Evolutionary conservation across 30 jellyfish, hydroid and myxozoan genomes (phyloP).

Genomic region (Mastigias papua): DNA sequence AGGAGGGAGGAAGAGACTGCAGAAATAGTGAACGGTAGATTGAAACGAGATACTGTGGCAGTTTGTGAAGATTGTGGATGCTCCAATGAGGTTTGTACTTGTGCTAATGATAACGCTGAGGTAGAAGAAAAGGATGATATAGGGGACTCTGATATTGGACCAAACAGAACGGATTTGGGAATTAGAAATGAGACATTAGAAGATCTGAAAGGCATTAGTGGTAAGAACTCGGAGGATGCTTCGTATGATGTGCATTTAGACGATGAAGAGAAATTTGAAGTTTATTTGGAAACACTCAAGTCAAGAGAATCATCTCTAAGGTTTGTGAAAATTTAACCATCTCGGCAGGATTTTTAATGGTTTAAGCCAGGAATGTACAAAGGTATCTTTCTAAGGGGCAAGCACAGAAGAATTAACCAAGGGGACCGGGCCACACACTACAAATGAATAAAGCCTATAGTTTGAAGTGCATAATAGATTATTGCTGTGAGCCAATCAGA

Average conservation of each 20-base stretch:
- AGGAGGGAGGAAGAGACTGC: not conserved
- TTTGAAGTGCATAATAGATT: too few species aligned
- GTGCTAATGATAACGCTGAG: not conserved
- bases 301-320: constrained; percentile 50
- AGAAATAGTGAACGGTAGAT: not conserved
- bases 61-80: not conserved
- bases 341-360: too few species aligned
- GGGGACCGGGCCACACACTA: too few species aligned
- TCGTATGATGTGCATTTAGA: constrained; percentile 51
- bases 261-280: constrained; percentile 55
- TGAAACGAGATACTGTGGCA: not conserved
- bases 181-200: not conserved
- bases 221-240: not conserved
- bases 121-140: not conserved
- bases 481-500: too few species aligned
- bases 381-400: too few species aligned
- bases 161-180: not conserved
- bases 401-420: too few species aligned
- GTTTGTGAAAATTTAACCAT: not conserved
- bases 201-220: constrained; percentile 40
- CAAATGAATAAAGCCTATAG: too few species aligned
- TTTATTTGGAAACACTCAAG: constrained; percentile 48
- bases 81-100: not conserved
- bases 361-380: too few species aligned
- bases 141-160: not conserved